Evolutionary conservation across 1,140 invertebrate genomes (phyloP), one percentile per base, ranked within the genome.

Genomic region (Oncopeltus fasciatus): DNA sequence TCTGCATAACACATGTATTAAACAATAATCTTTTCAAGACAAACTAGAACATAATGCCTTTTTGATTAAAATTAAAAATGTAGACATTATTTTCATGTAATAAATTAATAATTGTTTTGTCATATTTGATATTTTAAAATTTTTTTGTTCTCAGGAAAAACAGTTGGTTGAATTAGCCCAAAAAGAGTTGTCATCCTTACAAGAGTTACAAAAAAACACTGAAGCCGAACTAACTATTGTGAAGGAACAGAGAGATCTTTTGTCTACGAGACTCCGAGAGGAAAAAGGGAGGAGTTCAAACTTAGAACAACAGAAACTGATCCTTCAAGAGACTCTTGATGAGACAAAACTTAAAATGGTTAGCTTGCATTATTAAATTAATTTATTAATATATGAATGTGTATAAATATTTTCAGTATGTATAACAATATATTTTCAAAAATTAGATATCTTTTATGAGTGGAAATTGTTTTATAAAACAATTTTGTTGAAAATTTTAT

Each of bases 171-270:
- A 64, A 21, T 57, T 65, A 26, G 47, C 47, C 8, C 43, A 64
- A 49, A 47, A 46, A 16, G 59, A 68, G 33, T 21, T 67, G 16
- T 59, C 51, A 16, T 31, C 57, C 2, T 31, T 63, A 5, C 47
- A 64, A 33, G 51, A 57, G n/a, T 44, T 46, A 27, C 27, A 62
- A 20, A 53, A 14, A 5, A 26, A 63, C 16, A 24, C 60, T 65
- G 79, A 82, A 70, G 72, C 72, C 2, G 80, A 82, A 71, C 70
- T 81, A 57, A 70, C 66, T 33, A 68, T 76, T 33, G 68, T 81
- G 16, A 77, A 75, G 66, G 75, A 76, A 62, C 78, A 81, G 66
- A 80, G 78, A 65, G 74, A 74, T 57, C 73, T 73, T 66, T 69
- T 82, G 33, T 70, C 77, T 24, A 57, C 73, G 1, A 76, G 76